Evolutionary conservation across 2,797 vertebrate species (phyloP).

Genomic region (Characodon lateralis): DNA sequence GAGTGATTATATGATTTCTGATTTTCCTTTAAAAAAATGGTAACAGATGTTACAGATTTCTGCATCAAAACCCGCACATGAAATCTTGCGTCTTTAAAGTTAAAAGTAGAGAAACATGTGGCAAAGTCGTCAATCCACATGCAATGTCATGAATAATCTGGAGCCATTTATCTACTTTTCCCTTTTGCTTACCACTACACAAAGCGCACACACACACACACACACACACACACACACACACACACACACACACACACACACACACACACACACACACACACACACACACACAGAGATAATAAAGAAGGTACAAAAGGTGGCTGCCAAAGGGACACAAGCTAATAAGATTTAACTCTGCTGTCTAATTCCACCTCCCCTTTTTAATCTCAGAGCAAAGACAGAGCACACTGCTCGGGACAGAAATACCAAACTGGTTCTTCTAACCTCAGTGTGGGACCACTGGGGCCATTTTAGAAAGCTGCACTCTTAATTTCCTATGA

Average conservation of each 20-base stretch:
- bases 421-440: slow-evolving; percentile 64
- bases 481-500: slow-evolving; percentile 52
- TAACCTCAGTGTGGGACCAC: slow-evolving; percentile 30
- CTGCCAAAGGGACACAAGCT: slow-evolving; percentile 57
- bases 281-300: slow-evolving; percentile 7
- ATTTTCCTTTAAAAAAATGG: not conserved
- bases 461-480: slow-evolving; percentile 50
- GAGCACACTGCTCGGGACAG: slow-evolving; percentile 47
- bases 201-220: not conserved
- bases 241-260: no score
- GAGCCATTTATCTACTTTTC: slow-evolving; percentile 16
- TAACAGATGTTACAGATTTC: not conserved
- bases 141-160: slow-evolving; percentile 43
- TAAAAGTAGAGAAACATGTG: slow-evolving; percentile 18
- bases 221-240: not conserved
- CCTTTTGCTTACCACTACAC: not conserved
- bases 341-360: slow-evolving; percentile 68
- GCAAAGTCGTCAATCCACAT: slow-evolving; percentile 38
- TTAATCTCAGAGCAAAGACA: slow-evolving; percentile 45
- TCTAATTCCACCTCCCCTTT: slow-evolving; percentile 72
- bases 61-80: slow-evolving; percentile 22
- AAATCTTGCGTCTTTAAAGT: slow-evolving; percentile 20
- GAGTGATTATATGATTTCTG: slow-evolving; percentile 5
- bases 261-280: not conserved
- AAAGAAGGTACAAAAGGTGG: slow-evolving; percentile 46